A percentile compares a stretch with the other conserved stretches of the same genome.
Conservation (phyloP, 2,113 vertebrate genomes). For the Pelecanus crispus region DNA sequence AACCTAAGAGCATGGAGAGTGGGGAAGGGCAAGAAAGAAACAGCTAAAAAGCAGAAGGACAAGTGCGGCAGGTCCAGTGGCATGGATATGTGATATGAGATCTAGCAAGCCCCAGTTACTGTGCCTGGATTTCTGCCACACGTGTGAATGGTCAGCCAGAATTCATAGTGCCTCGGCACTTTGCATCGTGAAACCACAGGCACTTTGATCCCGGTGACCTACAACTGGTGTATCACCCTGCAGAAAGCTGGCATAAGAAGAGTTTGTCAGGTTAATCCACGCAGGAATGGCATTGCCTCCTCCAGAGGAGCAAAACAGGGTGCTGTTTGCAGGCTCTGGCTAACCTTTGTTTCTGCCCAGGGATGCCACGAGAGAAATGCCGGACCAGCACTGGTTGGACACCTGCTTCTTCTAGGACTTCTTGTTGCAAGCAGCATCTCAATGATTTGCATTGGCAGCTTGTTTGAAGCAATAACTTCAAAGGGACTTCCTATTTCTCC, state of each 20-base stretch:
- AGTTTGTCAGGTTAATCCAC: background rate
- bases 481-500: background rate
- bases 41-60: background rate
- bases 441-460: background rate
- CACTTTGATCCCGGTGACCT: background rate
- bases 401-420: background rate
- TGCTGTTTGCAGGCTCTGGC: background rate
- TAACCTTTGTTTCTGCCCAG: background rate
- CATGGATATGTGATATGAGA: rapidly evolving
- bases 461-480: constrained; percentile 6
- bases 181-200: background rate
- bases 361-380: background rate
- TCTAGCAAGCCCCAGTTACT: rapidly evolving
- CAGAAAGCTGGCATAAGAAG: background rate
- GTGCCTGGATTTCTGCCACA: background rate
- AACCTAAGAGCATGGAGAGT: background rate
- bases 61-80: background rate
- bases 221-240: too few species aligned
- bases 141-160: rapidly evolving
- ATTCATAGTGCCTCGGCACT: background rate
- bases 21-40: background rate
- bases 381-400: background rate
- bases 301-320: background rate
- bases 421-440: background rate
- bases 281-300: background rate